Evolutionary conservation across 2,888 invertebrate species (phyloP), one percentile per base, ranked within the genome.

Genomic region (Trachelus tabidus): DNA sequence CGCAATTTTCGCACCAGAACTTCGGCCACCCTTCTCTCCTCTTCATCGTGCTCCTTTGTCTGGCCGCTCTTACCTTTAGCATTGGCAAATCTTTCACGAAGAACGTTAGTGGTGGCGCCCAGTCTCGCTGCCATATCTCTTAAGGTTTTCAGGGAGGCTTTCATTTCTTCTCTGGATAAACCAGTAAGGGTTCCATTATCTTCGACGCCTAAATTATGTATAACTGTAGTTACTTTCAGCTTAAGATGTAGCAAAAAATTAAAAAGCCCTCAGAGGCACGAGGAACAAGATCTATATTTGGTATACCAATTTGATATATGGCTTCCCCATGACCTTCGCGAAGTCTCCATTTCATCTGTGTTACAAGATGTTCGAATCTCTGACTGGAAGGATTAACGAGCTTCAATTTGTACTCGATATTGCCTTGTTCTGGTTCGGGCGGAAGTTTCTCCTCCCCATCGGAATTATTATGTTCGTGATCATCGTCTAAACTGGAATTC

Each of bases 311-410:
- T 92, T 99, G 98, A 92, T 99, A 99, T 82, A 99, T 97, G 0
- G 99, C 99, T 91, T 98, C 97, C 0, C 99, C 99, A 83, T 98
- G 97, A 37, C 99, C 98, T 92, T 98, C 98, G 0, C 97, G 95
- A 12, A 99, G 93, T 0, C 99, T 94, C 99, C 99, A 99, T 93
- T 99, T 99, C 94, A 99, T 95, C 94, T 99, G 99, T 0, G 99
- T 99, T 33, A 99, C 98, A 40, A 99, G 93, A 92, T 99, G 99
- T 91, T 99, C 98, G 88, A 98, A 96, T 80, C 99, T 94, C 85
- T 96, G 95, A 90, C 96, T 96, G 34, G 98, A 96, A 0, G 98
- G 97, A 91, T 96, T 97, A 11, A 99, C 96, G 78, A 99, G 93
- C 89, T 99, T 98, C 79, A 99, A 92, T 92, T 99, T 99, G 92